Conservation (phyloP, 2,888 invertebrate species). For the Eudasyphora cyanicolor region DNA sequence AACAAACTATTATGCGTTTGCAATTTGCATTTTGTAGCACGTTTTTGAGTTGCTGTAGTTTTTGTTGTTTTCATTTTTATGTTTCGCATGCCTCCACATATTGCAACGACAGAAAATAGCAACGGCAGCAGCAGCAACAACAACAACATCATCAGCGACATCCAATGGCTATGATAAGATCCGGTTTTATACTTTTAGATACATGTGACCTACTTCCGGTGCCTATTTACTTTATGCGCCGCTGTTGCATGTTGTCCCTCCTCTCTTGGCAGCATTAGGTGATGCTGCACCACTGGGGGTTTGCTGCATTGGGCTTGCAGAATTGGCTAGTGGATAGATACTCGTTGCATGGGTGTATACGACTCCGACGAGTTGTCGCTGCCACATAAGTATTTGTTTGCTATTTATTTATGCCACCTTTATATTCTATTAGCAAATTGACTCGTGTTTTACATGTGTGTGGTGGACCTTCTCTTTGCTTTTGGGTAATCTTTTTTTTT, state of each 20-base stretch:
- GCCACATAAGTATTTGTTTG: slow-evolving; percentile 36
- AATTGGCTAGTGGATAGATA: not conserved
- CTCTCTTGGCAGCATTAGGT: not conserved
- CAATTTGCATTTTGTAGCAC: slow-evolving; percentile 63
- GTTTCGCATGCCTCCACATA: slow-evolving; percentile 49
- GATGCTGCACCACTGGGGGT: too few species aligned
- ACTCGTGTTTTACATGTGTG: slow-evolving; percentile 42
- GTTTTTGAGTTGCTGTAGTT: slow-evolving; percentile 36
- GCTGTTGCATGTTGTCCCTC: not conserved
- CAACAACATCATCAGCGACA: too few species aligned
- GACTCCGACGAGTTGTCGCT: not conserved
- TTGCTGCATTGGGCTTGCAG: too few species aligned
- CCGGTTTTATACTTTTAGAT: slow-evolving; percentile 63
- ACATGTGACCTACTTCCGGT: slow-evolving; percentile 67
- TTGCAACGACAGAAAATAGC: slow-evolving; percentile 47
- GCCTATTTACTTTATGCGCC: slow-evolving; percentile 43
- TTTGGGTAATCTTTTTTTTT: not conserved
- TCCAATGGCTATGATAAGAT: slow-evolving; percentile 55
- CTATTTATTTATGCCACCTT: slow-evolving; percentile 49
- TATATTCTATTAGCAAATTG: slow-evolving; percentile 62
- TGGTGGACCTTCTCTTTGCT: not conserved
- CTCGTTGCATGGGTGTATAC: not conserved
- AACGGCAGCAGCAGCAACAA: not conserved
- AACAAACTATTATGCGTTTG: slow-evolving; percentile 30
- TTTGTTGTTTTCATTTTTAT: not conserved